Conservation (phyloP, 2,888 invertebrate genomes). For the Lasius fuliginosus region DNA sequence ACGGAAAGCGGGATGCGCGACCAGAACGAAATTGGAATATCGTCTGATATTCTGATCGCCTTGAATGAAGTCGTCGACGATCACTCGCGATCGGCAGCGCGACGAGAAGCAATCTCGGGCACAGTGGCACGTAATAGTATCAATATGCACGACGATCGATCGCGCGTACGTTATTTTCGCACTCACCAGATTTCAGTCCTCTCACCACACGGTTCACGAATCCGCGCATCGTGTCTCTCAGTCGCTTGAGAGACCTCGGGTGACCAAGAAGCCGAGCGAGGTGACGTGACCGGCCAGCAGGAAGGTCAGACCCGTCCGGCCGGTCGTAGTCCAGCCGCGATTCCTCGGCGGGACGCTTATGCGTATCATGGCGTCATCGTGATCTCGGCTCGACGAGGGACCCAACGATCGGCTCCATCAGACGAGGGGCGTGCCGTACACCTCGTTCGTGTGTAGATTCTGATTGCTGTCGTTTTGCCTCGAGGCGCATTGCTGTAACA, state of each 20-base stretch:
- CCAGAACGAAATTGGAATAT: constrained; percentile 29
- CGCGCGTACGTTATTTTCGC: constrained; percentile 45
- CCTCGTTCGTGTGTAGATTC: constrained; percentile 94
- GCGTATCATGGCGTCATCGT: constrained; percentile 76
- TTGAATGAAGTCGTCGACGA: constrained; percentile 19
- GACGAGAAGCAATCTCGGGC: constrained; percentile 46
- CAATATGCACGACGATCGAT: constrained; percentile 44
- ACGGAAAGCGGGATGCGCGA: constrained; percentile 40
- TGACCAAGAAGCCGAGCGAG: constrained; percentile 65
- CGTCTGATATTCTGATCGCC: constrained; percentile 34
- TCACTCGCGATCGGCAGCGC: constrained; percentile 54
- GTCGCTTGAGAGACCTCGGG: constrained; percentile 60
- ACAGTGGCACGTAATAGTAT: constrained; percentile 56
- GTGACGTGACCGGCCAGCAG: constrained; percentile 70
- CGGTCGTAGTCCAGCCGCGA: constrained; percentile 68
- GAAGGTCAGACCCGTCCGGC: constrained; percentile 68
- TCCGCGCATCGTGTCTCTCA: constrained; percentile 47
- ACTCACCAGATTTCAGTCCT: constrained; percentile 28
- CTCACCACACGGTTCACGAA: constrained; percentile 19
- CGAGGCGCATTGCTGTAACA: constrained; percentile 92
- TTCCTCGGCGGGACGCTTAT: constrained; percentile 78
- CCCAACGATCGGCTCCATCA: constrained; percentile 92
- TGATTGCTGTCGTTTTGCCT: constrained; percentile 94
- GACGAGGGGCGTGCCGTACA: constrained; percentile 89
- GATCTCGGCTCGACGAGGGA: constrained; percentile 80